Percentiles rank a stretch among this genome's conserved stretches.
Evolutionary conservation across 2,888 invertebrate species (phyloP).

Genomic region (Pharmacophagus antenor): DNA sequence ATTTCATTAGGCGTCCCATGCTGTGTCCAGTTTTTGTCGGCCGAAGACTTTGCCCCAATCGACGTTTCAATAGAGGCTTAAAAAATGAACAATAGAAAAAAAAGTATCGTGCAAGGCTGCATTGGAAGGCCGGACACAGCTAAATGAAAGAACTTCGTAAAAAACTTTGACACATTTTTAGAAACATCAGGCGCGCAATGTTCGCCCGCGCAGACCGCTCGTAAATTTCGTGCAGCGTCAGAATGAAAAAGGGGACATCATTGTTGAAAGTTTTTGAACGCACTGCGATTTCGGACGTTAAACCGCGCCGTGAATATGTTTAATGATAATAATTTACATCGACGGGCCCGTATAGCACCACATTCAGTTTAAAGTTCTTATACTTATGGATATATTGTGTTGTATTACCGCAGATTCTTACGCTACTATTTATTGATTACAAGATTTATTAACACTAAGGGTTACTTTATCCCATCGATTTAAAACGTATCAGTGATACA

Average conservation of each 20-base stretch:
- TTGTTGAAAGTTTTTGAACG: slow-evolving; percentile 75
- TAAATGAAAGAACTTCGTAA: slow-evolving; percentile 80
- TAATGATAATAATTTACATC: slow-evolving; percentile 40
- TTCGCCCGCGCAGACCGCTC: slow-evolving; percentile 67
- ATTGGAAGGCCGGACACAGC: slow-evolving; percentile 71
- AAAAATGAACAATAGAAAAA: slow-evolving; percentile 75
- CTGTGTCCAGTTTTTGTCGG: slow-evolving; percentile 59
- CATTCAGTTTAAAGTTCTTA: slow-evolving; percentile 3
- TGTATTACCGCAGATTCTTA: not conserved
- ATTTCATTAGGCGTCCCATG: slow-evolving; percentile 58
- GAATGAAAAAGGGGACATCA: slow-evolving; percentile 78
- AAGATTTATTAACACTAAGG: not conserved
- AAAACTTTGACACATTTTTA: slow-evolving; percentile 81
- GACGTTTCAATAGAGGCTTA: slow-evolving; percentile 73
- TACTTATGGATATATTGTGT: not conserved
- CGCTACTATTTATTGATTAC: not conserved
- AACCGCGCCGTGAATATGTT: slow-evolving; percentile 48
- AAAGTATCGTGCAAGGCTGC: slow-evolving; percentile 66
- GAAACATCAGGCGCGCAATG: slow-evolving; percentile 78
- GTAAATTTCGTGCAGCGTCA: slow-evolving; percentile 78
- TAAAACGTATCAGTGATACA: too few relatives aligned
- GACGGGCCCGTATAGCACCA: slow-evolving; percentile 17
- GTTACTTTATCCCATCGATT: too few relatives aligned
- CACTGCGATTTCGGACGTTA: slow-evolving; percentile 58
- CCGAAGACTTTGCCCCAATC: slow-evolving; percentile 62